Evolutionary conservation across 2,888 invertebrate species (phyloP).

Genomic region (Tethea ocularis): DNA sequence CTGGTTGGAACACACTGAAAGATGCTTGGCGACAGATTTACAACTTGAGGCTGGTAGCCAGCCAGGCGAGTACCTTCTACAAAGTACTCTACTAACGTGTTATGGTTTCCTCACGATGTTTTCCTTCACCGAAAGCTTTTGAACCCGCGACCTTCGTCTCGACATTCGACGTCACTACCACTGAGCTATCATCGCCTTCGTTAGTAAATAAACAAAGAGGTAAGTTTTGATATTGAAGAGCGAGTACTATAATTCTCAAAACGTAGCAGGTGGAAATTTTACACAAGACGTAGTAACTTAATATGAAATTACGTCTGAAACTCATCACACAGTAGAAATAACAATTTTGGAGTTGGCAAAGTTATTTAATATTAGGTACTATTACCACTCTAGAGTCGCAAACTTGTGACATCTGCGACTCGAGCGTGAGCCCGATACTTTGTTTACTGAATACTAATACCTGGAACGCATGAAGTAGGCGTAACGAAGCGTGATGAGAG

Average conservation of each 20-base stretch:
- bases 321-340: neutral
- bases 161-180: too few relatives aligned
- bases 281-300: neutral
- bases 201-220: neutral
- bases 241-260: neutral
- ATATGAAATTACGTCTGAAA: neutral
- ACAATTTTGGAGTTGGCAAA: neutral
- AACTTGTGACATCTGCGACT: neutral
- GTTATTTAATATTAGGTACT: constrained; percentile 4
- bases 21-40: too few relatives aligned
- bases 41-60: too few relatives aligned
- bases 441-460: neutral
- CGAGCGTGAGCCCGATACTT: neutral
- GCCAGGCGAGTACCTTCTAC: too few relatives aligned
- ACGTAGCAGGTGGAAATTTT: constrained; percentile 1
- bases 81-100: too few relatives aligned
- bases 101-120: too few relatives aligned
- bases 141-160: too few relatives aligned
- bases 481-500: neutral
- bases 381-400: neutral
- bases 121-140: too few relatives aligned
- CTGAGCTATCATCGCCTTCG: too few relatives aligned
- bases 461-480: neutral
- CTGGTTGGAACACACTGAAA: too few relatives aligned
- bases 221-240: too few relatives aligned